Percentiles rank a stretch among this genome's conserved stretches.
Conservation (phyloP, 2,888 invertebrate species). For the Neria commutata region DNA sequence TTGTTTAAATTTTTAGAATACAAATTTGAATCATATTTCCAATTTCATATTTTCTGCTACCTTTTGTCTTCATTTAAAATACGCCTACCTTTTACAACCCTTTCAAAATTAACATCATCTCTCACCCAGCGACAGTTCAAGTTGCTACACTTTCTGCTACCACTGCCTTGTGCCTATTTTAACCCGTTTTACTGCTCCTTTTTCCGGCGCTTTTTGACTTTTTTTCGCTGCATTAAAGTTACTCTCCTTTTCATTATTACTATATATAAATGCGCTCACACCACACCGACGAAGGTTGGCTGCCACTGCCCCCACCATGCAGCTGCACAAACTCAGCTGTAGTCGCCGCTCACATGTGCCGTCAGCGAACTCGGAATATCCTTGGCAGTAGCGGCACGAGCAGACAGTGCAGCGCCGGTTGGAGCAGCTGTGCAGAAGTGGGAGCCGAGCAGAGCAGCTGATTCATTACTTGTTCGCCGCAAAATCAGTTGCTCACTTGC, state of each 20-base stretch:
- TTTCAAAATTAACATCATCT: neutral
- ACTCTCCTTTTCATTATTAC: neutral
- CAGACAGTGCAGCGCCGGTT: neutral
- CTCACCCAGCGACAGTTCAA: neutral
- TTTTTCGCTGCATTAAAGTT: neutral
- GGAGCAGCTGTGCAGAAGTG: neutral
- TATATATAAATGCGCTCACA: neutral
- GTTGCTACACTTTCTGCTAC: neutral
- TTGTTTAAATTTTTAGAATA: too few relatives aligned
- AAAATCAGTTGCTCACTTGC: slow-evolving; percentile 5
- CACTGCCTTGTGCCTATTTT: neutral
- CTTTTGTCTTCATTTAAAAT: neutral
- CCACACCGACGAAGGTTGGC: neutral
- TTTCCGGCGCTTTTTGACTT: neutral
- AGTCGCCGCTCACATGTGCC: too few relatives aligned
- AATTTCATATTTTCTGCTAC: neutral
- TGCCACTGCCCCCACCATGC: neutral
- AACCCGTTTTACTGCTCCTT: neutral
- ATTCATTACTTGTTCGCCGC: neutral
- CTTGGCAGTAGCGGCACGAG: neutral
- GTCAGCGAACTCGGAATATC: neutral
- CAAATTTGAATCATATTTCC: neutral
- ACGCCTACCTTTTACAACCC: too few relatives aligned
- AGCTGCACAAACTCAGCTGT: slow-evolving; percentile 2
- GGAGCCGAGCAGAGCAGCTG: neutral